Conservation (phyloP, 2,888 invertebrate species). For the Tipula unca region DNA sequence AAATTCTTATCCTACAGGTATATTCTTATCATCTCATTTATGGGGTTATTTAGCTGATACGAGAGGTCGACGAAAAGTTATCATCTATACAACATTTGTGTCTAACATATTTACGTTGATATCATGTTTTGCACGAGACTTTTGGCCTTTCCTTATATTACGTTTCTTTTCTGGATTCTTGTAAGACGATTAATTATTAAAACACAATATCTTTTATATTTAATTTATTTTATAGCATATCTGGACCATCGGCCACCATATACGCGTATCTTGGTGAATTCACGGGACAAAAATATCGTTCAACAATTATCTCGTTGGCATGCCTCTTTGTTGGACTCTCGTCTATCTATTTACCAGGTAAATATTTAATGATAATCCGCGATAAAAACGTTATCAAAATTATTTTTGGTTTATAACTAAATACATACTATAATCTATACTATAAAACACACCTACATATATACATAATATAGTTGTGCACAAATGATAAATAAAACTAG, state of each 20-base stretch:
- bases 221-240: slow-evolving; percentile 33
- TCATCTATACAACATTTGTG: slow-evolving; percentile 43
- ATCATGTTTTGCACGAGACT: slow-evolving; percentile 45
- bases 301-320: slow-evolving; percentile 38
- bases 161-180: slow-evolving; percentile 47
- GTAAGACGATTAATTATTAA: slow-evolving; percentile 34
- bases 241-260: slow-evolving; percentile 40
- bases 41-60: slow-evolving; percentile 53
- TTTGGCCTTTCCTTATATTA: slow-evolving; percentile 45
- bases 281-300: slow-evolving; percentile 34
- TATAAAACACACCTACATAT: too few species aligned
- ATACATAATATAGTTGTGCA: too few species aligned
- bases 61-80: slow-evolving; percentile 43
- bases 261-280: slow-evolving; percentile 44
- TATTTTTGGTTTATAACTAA: too few species aligned
- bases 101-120: slow-evolving; percentile 44
- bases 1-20: slow-evolving; percentile 34
- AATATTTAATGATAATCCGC: neutral
- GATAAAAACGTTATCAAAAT: too few species aligned
- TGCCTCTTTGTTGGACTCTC: slow-evolving; percentile 39
- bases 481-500: too few species aligned
- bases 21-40: slow-evolving; percentile 48
- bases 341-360: slow-evolving; percentile 33
- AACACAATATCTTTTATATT: too few species aligned
- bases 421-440: too few species aligned